Conservation (phyloP, 2,797 vertebrate species). For the Takifugu ocellatus region DNA sequence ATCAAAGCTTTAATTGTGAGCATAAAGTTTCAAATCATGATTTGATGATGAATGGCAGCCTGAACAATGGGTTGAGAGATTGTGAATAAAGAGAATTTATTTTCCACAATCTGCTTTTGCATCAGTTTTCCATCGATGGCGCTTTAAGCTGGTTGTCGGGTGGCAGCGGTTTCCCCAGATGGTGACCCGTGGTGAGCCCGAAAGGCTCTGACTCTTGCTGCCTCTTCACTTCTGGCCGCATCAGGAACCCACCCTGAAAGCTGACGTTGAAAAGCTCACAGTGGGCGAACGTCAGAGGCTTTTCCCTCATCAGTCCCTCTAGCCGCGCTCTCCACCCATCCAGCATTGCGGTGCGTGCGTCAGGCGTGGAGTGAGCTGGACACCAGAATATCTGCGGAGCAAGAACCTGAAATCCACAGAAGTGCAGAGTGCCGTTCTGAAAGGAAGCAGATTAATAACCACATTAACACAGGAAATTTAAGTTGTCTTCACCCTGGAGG, state of each 20-base stretch:
- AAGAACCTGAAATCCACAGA: constrained; percentile 86
- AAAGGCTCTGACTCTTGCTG: constrained; percentile 40
- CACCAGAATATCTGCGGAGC: constrained; percentile 85
- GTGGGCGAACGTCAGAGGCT: constrained; percentile 78
- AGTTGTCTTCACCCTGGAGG: too few relatives aligned
- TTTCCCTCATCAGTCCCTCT: constrained; percentile 73
- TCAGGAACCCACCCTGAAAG: constrained; percentile 72
- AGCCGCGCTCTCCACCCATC: constrained; percentile 76
- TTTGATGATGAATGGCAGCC: too few relatives aligned
- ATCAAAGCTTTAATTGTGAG: constrained; percentile 19
- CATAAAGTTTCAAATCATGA: not conserved
- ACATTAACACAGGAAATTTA: not conserved
- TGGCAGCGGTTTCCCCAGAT: constrained; percentile 81
- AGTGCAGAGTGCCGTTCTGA: constrained; percentile 84
- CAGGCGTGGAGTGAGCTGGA: constrained; percentile 49
- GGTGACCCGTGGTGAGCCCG: constrained; percentile 83
- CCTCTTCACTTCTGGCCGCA: constrained; percentile 66
- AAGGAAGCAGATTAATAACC: constrained; percentile 1
- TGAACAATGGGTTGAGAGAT: not conserved
- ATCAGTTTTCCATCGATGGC: not conserved
- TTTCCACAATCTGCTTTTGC: not conserved
- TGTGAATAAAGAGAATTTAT: not conserved
- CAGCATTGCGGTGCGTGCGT: constrained; percentile 69
- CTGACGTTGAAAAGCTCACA: constrained; percentile 78
- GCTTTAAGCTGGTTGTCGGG: constrained; percentile 76